Base-by-base conservation (phyloP, 2,113 vertebrate genomes). In the Nicator chloris region DNA sequence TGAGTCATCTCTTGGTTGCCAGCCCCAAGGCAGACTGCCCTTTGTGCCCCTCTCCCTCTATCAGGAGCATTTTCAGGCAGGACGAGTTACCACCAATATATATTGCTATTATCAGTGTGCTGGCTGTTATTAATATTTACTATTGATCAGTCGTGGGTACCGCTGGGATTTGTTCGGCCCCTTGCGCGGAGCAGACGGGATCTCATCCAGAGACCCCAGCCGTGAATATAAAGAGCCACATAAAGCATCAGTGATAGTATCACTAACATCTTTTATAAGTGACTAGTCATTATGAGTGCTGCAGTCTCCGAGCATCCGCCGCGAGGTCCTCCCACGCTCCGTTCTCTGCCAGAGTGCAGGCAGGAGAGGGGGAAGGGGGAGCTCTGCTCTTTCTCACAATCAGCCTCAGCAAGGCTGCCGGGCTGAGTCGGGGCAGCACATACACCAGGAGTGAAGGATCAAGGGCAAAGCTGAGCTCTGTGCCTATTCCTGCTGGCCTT, bases 301-400 rank as follows among this genome's bases (percentile, higher is more conserved):
- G 93, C 81, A 89, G 65, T 13, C 96, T 84, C 91, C 3, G 5
- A 92, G 86, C 91, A 86, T 88, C 88, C 37, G 8, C 86, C 68
- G 14, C 31, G 6, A 77, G 79, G 80, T 86, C 93, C 95, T 96
- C 92, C 92, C 92, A 96, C 90, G 14, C 92, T 66, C 42, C 30
- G 0, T 24, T 54, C 90, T 10, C 51, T 77, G 94, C 59, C 79
- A 83, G 93, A 56, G 82, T 3, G 8, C 82, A 31, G 50, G 31
- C 27, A 82, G 47, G 5, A 76, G 79, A 85, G 75, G 93, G 91
- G 86, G 93, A 93, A 93, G 91, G 93, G 88, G 79, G 49, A 86
- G 71, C 68, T 85, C 93, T 92, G 86, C 88, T 94, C 60, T 35
- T 76, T 44, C 89, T 92, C 83, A 84, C 80, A 4, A 4, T 15